phyloP scores from a whole-genome alignment of 2,888 invertebrate genomes.

The Andrena minutula region DNA sequence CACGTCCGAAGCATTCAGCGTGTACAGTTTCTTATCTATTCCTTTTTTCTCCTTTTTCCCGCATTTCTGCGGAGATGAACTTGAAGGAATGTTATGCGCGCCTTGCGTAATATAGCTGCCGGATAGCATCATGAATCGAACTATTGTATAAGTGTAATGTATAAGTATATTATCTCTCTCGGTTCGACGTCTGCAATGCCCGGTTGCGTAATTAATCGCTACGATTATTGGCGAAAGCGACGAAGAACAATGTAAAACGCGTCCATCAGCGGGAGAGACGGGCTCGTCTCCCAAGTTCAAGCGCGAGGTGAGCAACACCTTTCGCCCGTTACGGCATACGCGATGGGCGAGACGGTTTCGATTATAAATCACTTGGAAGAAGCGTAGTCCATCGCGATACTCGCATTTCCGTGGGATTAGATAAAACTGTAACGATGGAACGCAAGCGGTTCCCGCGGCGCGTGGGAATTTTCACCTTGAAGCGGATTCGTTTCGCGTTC shows the following conservation, averaged over 20 bases:
- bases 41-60: background rate
- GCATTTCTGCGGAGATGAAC: background rate
- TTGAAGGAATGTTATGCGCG: background rate
- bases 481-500: background rate
- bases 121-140: conserved; percentile 3
- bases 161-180: conserved; percentile 24
- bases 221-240: background rate
- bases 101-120: conserved; percentile 5
- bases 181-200: conserved; percentile 10
- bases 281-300: background rate
- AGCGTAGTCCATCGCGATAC: background rate
- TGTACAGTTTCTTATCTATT: conserved; percentile 3
- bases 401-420: background rate
- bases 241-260: background rate
- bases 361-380: background rate
- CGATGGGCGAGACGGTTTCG: background rate
- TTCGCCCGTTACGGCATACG: background rate
- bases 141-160: conserved; percentile 26
- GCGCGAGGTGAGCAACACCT: background rate
- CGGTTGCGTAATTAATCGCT: background rate
- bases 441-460: too few relatives aligned
- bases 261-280: background rate
- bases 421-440: too few relatives aligned
- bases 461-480: background rate
- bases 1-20: background rate